phyloP scores from a whole-genome alignment of 2,797 vertebrate species.

The Danio choprae region DNA sequence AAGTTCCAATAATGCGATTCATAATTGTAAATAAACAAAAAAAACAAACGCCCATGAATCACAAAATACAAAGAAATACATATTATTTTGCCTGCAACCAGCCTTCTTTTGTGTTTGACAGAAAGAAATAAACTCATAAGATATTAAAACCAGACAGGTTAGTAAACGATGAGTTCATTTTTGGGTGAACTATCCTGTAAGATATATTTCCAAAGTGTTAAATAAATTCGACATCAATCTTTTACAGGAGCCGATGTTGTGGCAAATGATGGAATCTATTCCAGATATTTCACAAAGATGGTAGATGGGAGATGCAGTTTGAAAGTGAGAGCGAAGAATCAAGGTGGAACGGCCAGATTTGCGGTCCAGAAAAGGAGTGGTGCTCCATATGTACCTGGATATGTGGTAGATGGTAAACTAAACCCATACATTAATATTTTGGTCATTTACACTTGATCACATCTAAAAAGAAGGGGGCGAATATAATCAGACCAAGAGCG shows the following conservation, averaged over 20 bases:
- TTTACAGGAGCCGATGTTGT: conserved; percentile 70
- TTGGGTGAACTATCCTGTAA: too few relatives aligned
- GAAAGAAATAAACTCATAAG: too few relatives aligned
- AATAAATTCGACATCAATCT: not conserved
- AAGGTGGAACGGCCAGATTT: conserved; percentile 1
- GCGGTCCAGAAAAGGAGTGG: conserved; percentile 48
- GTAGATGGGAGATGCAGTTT: conserved; percentile 68
- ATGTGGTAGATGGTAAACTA: conserved; percentile 69
- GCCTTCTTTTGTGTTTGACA: too few relatives aligned
- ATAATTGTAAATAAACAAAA: too few relatives aligned
- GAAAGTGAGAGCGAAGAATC: conserved; percentile 66
- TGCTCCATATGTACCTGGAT: conserved; percentile 72
- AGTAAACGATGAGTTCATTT: too few relatives aligned
- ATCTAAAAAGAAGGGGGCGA: not conserved
- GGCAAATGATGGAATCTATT: conserved; percentile 75
- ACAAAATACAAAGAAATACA: too few relatives aligned
- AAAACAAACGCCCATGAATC: too few relatives aligned
- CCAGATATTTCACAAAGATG: conserved; percentile 72
- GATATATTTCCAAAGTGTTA: not conserved
- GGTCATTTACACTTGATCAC: not conserved
- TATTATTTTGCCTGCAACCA: too few relatives aligned
- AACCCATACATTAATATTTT: too few relatives aligned
- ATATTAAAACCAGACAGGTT: too few relatives aligned
- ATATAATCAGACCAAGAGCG: not conserved
- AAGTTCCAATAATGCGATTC: too few relatives aligned